phyloP scores from a whole-genome alignment of 1,140 invertebrate genomes.

The Drosophila santomea region DNA sequence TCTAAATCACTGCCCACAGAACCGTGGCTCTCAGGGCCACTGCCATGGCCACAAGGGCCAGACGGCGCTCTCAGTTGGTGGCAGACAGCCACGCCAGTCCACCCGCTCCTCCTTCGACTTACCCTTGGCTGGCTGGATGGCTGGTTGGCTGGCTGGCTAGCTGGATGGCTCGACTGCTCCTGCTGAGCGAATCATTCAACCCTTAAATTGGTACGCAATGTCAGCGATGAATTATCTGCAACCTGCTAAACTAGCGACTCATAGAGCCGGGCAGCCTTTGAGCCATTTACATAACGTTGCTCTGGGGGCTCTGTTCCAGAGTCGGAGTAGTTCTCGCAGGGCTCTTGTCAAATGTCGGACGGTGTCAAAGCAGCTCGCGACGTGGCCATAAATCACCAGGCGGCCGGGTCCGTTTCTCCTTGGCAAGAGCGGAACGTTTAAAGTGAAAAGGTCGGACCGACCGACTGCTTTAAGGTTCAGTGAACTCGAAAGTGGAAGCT shows the following conservation, averaged over 20 bases:
- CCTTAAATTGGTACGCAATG: slow-evolving; percentile 83
- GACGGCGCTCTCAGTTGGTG: slow-evolving; percentile 67
- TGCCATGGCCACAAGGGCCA: slow-evolving; percentile 59
- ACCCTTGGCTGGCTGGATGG: slow-evolving; percentile 16
- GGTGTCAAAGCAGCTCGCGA: slow-evolving; percentile 76
- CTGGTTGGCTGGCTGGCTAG: slow-evolving; percentile 17
- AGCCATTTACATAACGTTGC: slow-evolving; percentile 69
- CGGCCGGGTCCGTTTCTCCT: slow-evolving; percentile 26
- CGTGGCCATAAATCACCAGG: slow-evolving; percentile 75
- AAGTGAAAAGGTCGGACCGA: background rate
- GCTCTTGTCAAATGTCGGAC: slow-evolving; percentile 81
- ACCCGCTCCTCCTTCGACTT: slow-evolving; percentile 6
- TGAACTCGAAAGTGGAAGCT: slow-evolving; percentile 36
- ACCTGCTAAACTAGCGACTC: slow-evolving; percentile 75
- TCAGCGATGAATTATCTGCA: slow-evolving; percentile 83
- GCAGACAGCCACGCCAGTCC: slow-evolving; percentile 17
- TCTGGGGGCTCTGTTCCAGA: slow-evolving; percentile 1
- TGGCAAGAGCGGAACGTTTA: slow-evolving; percentile 29
- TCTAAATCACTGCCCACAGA: slow-evolving; percentile 77
- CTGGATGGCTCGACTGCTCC: slow-evolving; percentile 23
- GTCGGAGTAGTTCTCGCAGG: slow-evolving; percentile 27
- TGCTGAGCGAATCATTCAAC: slow-evolving; percentile 75
- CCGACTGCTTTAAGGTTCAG: slow-evolving; percentile 55
- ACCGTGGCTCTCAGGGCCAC: slow-evolving; percentile 51
- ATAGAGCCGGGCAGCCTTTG: slow-evolving; percentile 53